Evolutionary conservation across 2,888 invertebrate species (phyloP), one percentile per base, ranked within the genome.

Genomic region (Lithophane leautieri): DNA sequence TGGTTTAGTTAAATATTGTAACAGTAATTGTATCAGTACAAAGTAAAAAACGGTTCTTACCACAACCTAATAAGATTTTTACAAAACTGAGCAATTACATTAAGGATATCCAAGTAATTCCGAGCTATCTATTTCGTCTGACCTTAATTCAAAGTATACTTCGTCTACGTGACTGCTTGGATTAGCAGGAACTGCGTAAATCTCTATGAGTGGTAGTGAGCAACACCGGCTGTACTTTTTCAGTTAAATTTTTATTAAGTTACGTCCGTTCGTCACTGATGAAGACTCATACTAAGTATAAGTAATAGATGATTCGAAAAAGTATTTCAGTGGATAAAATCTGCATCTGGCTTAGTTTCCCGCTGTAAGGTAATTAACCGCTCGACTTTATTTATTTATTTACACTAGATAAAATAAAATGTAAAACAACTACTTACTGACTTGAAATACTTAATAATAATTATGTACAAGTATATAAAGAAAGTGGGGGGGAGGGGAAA

Each of bases 81-180:
- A 75, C 62, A 71, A 66, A 61, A 50, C 71, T 54, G 58, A 63
- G 44, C 71, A 79, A 77, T 80, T 74, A 74, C 76, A 78, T 77
- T 78, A 73, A 44, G 54, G 52, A 67, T 47, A 75, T 78, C 76
- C 72, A 54, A 61, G 69, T 77, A 70, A 80, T 77, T 78, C 74
- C 44, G 52, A 70, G 28, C 61, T 76, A 73, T 81, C 73, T 78
- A 40, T 73, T 81, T 71, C 68, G 50, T 70, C 50, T 56, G 67
- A 68, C 76, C 73, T 83, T 76, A 75, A 76, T 78, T 68, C 76
- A 25, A 79, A 74, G 62, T 78, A 71, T 75, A 78, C 78, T 84
- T 75, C 62, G 78, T 76, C 60, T 76, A 80, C 80, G 77, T 82
- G 80, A 76, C 76, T 61, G 67, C 52, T 71, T 54, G 66, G 76